A percentile compares a stretch with the other conserved stretches of the same genome.
Evolutionary conservation across 2,113 vertebrate species (phyloP).

Genomic region (Azemiops feae): DNA sequence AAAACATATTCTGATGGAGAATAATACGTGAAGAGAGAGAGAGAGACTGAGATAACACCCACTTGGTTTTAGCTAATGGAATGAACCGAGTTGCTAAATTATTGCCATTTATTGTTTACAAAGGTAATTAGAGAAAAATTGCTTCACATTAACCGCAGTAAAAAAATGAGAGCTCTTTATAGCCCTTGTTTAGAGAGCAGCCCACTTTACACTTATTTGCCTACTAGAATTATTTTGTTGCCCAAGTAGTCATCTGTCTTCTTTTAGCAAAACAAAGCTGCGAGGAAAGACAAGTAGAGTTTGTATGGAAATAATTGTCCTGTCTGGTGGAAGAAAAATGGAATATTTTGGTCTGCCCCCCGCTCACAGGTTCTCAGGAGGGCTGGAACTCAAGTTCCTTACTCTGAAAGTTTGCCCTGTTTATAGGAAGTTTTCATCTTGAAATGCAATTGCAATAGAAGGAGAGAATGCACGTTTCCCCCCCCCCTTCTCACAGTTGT

Average conservation of each 20-base stretch:
- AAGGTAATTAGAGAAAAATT: constrained; percentile 61
- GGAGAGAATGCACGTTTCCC: not conserved
- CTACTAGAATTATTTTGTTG: constrained; percentile 55
- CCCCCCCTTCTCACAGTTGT: no score
- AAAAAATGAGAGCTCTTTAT: constrained; percentile 61
- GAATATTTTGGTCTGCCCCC: constrained; percentile 32
- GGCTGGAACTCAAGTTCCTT: constrained; percentile 10
- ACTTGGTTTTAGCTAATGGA: constrained; percentile 10
- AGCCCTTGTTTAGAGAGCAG: constrained; percentile 64
- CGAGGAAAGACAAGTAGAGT: constrained; percentile 57
- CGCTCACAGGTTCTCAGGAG: not conserved
- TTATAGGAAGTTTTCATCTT: not conserved
- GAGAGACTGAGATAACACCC: not conserved
- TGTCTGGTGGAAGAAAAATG: constrained; percentile 50
- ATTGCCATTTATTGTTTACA: constrained; percentile 65
- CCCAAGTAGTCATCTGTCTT: constrained; percentile 72
- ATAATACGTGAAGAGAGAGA: not conserved
- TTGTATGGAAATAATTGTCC: constrained; percentile 62
- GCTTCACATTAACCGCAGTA: constrained; percentile 64
- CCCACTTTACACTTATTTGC: constrained; percentile 63
- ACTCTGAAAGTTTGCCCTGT: not conserved
- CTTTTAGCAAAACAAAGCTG: constrained; percentile 64
- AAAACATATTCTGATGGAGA: constrained; percentile 21
- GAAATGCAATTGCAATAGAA: not conserved
- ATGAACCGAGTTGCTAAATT: constrained; percentile 61